Conservation (phyloP, 2,888 invertebrate species). For the Eilema griseolum region DNA sequence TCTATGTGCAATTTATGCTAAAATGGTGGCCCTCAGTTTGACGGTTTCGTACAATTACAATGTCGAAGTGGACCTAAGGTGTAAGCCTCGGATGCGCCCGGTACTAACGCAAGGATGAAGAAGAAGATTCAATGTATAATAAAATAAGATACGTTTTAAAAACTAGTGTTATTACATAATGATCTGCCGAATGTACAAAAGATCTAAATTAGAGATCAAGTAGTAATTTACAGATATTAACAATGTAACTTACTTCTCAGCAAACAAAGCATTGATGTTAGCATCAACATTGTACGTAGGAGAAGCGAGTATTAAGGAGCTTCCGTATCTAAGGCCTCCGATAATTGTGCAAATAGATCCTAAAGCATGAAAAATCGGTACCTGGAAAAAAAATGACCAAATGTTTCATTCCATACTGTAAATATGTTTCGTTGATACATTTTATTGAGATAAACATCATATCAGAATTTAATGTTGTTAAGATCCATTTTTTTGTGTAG, state of each 20-base stretch:
- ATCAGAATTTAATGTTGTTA: too few relatives aligned
- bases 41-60: too few relatives aligned
- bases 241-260: slow-evolving; percentile 88
- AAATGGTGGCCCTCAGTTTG: too few relatives aligned
- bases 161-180: background rate
- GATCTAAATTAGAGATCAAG: background rate
- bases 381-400: slow-evolving; percentile 63
- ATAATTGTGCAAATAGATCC: slow-evolving; percentile 90
- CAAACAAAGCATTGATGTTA: slow-evolving; percentile 88
- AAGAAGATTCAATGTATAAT: too few relatives aligned
- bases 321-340: slow-evolving; percentile 87
- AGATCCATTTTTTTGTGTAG: too few relatives aligned
- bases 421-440: too few relatives aligned
- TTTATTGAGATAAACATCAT: too few relatives aligned
- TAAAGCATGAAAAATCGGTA: slow-evolving; percentile 95
- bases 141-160: background rate
- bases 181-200: background rate
- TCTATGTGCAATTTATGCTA: too few relatives aligned
- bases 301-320: slow-evolving; percentile 88
- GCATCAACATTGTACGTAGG: slow-evolving; percentile 87
- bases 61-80: too few relatives aligned
- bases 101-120: too few relatives aligned
- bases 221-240: background rate
- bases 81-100: too few relatives aligned
- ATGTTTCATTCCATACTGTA: too few relatives aligned